Evolutionary conservation across 2,113 vertebrate species (phyloP).

Genomic region (Ailuropoda melanoleuca): DNA sequence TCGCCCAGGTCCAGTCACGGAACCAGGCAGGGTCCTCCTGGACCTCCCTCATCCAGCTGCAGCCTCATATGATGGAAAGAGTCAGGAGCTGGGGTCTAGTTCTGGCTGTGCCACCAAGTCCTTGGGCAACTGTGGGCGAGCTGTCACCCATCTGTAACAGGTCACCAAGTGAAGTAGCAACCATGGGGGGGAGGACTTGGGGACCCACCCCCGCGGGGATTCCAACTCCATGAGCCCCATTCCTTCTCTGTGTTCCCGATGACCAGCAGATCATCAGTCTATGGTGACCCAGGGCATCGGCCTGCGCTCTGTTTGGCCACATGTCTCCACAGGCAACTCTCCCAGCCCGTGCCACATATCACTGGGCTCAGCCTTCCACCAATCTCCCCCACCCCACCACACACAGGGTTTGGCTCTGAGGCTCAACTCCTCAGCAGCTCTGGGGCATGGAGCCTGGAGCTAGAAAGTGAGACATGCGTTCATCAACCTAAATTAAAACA

Average conservation of each 20-base stretch:
- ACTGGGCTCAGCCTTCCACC: not conserved
- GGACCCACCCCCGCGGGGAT: not conserved
- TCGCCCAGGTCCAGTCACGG: not conserved
- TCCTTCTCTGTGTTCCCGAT: not conserved
- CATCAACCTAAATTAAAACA: not conserved
- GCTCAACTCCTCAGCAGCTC: not conserved
- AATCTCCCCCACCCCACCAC: not conserved
- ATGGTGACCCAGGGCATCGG: not conserved
- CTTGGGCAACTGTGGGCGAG: conserved; percentile 69
- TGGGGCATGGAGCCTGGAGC: not conserved
- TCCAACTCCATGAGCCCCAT: not conserved
- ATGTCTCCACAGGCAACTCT: not conserved
- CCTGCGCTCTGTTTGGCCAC: not conserved
- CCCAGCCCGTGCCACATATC: rapidly evolving
- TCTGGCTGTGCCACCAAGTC: not conserved
- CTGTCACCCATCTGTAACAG: not conserved
- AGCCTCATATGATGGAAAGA: not conserved
- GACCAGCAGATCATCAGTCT: not conserved
- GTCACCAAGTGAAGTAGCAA: not conserved
- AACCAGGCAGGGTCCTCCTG: not conserved
- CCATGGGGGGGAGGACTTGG: no score
- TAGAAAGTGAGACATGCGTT: not conserved
- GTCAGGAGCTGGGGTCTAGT: conserved; percentile 81
- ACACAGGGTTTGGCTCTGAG: not conserved
- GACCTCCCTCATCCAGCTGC: not conserved